Percentiles rank a stretch among this genome's conserved stretches.
Evolutionary conservation across 2,113 vertebrate genomes (phyloP).

Genomic region (Hemichromis elongatus): DNA sequence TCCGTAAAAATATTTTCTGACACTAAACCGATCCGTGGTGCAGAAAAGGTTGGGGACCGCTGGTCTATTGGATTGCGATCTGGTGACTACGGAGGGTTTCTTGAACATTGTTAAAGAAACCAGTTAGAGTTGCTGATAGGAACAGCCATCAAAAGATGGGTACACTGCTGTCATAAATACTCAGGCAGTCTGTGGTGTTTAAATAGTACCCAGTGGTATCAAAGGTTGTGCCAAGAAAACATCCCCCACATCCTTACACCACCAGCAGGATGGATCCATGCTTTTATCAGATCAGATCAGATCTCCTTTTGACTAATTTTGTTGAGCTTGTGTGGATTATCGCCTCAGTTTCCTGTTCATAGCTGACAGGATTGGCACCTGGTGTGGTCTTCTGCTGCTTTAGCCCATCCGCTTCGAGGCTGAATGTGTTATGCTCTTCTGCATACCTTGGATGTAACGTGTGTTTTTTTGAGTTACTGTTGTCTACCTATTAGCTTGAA

Average conservation of each 20-base stretch:
- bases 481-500: not conserved
- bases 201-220: not conserved
- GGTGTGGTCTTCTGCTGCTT: too few species aligned
- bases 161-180: not conserved
- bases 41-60: too few species aligned
- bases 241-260: not conserved
- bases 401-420: not conserved
- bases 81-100: not conserved
- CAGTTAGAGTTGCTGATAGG: not conserved
- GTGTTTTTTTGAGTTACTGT: fast-evolving
- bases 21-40: too few species aligned
- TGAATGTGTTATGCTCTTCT: not conserved
- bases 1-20: too few species aligned
- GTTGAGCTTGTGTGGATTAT: not conserved
- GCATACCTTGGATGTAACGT: not conserved
- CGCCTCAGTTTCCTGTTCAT: too few species aligned
- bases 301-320: not conserved
- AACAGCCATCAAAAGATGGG: not conserved
- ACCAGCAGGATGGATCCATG: not conserved
- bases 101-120: not conserved
- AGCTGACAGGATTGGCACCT: too few species aligned
- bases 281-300: not conserved
- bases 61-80: not conserved
- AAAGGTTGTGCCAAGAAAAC: not conserved
- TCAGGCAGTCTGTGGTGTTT: not conserved